Base-by-base conservation (phyloP, 2,888 invertebrate species). In the Noctua pronuba region DNA sequence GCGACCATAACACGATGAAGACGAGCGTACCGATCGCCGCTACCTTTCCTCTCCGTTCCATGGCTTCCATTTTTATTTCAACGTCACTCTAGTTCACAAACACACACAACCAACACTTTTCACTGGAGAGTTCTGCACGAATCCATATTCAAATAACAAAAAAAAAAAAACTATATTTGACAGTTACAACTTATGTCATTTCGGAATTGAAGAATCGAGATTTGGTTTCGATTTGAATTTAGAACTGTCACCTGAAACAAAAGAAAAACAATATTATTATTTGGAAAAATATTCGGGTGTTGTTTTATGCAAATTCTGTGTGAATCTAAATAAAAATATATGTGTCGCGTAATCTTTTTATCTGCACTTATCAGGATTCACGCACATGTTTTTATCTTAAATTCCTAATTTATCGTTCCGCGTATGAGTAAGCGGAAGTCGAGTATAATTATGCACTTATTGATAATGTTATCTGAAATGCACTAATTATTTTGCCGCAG, bases 31-130 rank as follows among this genome's bases (percentile, higher is more conserved):
- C 90, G 11, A 93, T 83, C 38, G 93, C 93, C 74, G 93, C 44
- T 10, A 92, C 3, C 76, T 88, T 94, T 77, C 93, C 92, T 90
- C 95, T 93, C 91, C 96, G 92, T 89, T 96, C 96, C 77, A 95
- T 89, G 58, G 95, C 96, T 91, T 96, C 96, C 96, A 96, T 96
- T 94, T 94, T 92, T 94, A 79, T 76, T 77, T 68, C 38, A 73
- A 88, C 52, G 55, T 66, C 80, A 79, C 86, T 69, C 41, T 58
- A 72, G 75, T 82, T 73, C 83, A 81, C 85, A 82, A 69, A 82
- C 83, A 83, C 84, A 80, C 85, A 67, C 84, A 83, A 86, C 86
- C 81, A 80, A 76, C 89, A 89, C 89, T 84, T 41, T 66, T 86
- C 89, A 92, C 92, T 88, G 60, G n/a, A 65, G 77, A 77, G 80